Percentiles rank a stretch among this genome's conserved stretches.
These are phyloP conservation scores for Progne subis DNA, from an alignment of 2,113 vertebrate genomes.

Conservation along the genomic window DNA sequence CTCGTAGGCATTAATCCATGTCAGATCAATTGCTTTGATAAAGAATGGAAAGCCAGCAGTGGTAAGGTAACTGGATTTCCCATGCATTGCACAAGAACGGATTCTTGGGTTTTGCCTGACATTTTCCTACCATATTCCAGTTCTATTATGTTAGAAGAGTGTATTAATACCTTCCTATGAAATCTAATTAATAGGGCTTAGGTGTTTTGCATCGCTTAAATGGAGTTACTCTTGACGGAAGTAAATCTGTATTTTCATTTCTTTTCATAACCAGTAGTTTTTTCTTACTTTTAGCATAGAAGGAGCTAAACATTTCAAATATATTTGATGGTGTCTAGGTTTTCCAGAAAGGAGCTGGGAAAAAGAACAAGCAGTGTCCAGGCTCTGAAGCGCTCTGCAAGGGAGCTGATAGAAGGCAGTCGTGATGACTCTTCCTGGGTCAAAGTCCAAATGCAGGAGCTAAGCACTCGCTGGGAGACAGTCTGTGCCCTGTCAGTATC, in stretches of 20 bases:
- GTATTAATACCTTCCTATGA: background rate
- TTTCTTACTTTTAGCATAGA: background rate
- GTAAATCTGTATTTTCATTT: background rate
- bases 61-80: background rate
- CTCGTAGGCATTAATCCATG: background rate
- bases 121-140: background rate
- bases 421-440: constrained; percentile 96
- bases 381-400: constrained; percentile 92
- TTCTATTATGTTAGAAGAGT: background rate
- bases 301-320: background rate
- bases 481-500: constrained; percentile 94
- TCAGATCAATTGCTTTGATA: background rate
- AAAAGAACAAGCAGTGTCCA: constrained; percentile 92
- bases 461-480: constrained; percentile 93
- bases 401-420: constrained; percentile 90
- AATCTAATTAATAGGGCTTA: background rate
- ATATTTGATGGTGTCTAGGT: constrained; percentile 73
- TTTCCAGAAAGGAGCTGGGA: constrained; percentile 97
- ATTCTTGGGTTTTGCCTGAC: background rate
- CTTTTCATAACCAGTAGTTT: background rate
- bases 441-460: constrained; percentile 96
- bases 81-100: background rate
- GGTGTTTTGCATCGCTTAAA: background rate
- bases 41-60: background rate
- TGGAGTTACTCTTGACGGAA: background rate